phyloP scores from a whole-genome alignment of 2,888 invertebrate genomes.

The Limulus polyphemus region DNA sequence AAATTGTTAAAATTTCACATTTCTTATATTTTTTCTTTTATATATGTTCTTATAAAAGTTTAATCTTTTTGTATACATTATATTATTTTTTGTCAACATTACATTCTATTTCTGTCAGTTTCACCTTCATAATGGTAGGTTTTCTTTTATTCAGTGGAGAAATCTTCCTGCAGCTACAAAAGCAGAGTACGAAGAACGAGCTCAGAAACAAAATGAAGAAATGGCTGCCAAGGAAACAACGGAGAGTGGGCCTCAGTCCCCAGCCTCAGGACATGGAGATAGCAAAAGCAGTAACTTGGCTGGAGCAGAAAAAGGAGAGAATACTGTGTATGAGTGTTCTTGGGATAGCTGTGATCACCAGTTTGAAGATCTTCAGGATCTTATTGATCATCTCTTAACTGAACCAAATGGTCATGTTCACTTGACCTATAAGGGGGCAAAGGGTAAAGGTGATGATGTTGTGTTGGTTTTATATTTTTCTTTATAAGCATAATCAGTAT shows the following conservation, averaged over 20 bases:
- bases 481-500: too few relatives aligned
- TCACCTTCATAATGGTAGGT: background rate
- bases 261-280: slow-evolving; percentile 32
- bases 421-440: slow-evolving; percentile 22
- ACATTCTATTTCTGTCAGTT: background rate
- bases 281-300: slow-evolving; percentile 32
- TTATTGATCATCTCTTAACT: slow-evolving; percentile 74
- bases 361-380: slow-evolving; percentile 76
- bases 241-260: slow-evolving; percentile 35
- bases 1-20: too few relatives aligned
- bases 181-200: slow-evolving; percentile 87
- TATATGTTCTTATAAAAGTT: too few relatives aligned
- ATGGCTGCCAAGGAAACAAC: slow-evolving; percentile 28
- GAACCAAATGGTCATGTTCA: slow-evolving; percentile 49
- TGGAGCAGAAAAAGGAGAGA: slow-evolving; percentile 29
- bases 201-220: slow-evolving; percentile 58
- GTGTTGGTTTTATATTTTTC: slow-evolving; percentile 15
- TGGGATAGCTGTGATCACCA: slow-evolving; percentile 90
- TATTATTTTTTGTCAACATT: background rate
- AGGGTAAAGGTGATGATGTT: slow-evolving; percentile 32
- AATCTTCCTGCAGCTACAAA: slow-evolving; percentile 74
- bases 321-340: slow-evolving; percentile 60
- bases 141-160: slow-evolving; percentile 60
- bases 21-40: too few relatives aligned
- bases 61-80: too few relatives aligned